Base-by-base conservation (phyloP, 1,140 invertebrate species). In the Bombus affinis region DNA sequence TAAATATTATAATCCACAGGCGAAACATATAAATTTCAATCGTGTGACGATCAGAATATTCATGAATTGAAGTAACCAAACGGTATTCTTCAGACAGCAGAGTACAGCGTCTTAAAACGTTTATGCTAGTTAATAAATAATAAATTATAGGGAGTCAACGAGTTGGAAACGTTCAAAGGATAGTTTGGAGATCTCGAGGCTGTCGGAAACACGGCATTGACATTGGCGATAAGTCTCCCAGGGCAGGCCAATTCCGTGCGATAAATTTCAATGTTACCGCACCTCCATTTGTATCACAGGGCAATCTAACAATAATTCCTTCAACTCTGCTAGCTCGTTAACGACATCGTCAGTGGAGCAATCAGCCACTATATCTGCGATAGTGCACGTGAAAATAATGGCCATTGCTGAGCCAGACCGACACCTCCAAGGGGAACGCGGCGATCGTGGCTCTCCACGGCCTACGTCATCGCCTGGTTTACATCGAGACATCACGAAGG, bases 381-480 rank as follows among this genome's bases (percentile, higher is more conserved):
- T 39, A 62, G 37, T n/a, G 59, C 57, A 81, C 15, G 39, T 3
- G 42, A 62, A 47, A 81, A 77, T 78, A 88, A 86, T 65, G 47
- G 66, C 44, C 62, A 68, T 72, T 10, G 74, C 65, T 22, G 71
- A 73, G 28, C 35, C 28, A 77, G 25, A 39, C 62, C 42, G 68
- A 57, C 71, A 85, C 71, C 78, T 75, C 76, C 59, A 35, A 71
- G 70, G 76, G 80, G 39, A 66, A 84, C 73, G 68, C 39, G n/a
- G 66, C 65, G 57, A 53, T 72, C 62, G 79, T 71, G 71, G 35
- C 35, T 87, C 74, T 82, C 59, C 57, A 53, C 53, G 68, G 86
- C 22, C 87, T 88, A 85, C 91, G 92, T 92, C 91, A 92, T 92
- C 91, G 91, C 91, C 81, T 84, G 71, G 84, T 93, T 92, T 91